Evolutionary conservation across 2,888 invertebrate genomes (phyloP), one percentile per base, ranked within the genome.

Genomic region (Acronicta alni): DNA sequence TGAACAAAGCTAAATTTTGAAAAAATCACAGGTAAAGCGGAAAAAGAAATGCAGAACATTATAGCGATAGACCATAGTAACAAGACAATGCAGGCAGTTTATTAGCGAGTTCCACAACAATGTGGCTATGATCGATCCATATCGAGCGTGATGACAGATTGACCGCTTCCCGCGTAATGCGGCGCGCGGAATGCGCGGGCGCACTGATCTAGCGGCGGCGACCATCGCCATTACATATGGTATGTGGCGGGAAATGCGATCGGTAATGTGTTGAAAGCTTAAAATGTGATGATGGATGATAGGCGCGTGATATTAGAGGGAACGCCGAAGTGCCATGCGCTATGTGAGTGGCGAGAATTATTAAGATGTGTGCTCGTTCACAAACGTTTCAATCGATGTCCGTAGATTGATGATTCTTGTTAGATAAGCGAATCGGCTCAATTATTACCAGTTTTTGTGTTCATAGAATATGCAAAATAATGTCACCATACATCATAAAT

Each of bases 241-340:
- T 80, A 86, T 86, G 86, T 75, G 86, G 80, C 86, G 82, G 83
- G 82, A 83, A 83, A 82, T 79, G 79, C 74, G 75, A 75, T 75
- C 80, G 76, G 77, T 80, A 84, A 87, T 85, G 83, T 79, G 82
- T 83, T 81, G 80, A 83, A 79, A 84, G 76, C 79, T 75, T 77
- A 74, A 79, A 80, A 81, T 77, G 75, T 79, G 66, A 73, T 80
- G 79, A 81, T 80, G 69, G 71, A 81, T 77, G 76, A 66, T 68
- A 55, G 53, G 57, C 45, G 55, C 54, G 63, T 57, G 62, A 72
- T 75, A 66, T 72, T 66, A 59, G 62, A 57, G 51, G 39, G 51
- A 62, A 44, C 53, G 43, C 37, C 48, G 35, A 49, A 69, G 48
- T 62, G 53, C 30, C 47, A 49, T 43, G 54, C 55, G 26, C 14